A percentile compares a stretch with the other conserved stretches of the same genome.
These are phyloP conservation scores for Leucoptera coffeella DNA, from an alignment of 2,888 invertebrate genomes.

Conservation along the genomic window DNA sequence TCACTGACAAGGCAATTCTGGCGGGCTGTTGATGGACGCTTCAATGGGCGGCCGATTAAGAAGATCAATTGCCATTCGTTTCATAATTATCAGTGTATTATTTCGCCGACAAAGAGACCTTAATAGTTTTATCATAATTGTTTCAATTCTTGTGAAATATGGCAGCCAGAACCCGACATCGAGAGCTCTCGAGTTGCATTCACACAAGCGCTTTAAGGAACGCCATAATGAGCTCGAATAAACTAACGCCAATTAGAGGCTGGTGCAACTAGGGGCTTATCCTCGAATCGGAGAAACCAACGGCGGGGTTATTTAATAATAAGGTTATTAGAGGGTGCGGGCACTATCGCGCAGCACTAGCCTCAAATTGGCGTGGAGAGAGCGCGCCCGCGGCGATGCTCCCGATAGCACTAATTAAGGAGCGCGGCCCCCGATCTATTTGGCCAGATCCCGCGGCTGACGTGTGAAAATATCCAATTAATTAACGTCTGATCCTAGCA, in stretches of 20 bases:
- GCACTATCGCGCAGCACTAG: conserved; percentile 32
- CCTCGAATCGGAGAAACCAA: conserved; percentile 23
- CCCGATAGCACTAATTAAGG: conserved; percentile 49
- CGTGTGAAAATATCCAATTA: conserved; percentile 55
- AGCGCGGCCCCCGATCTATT: conserved; percentile 43
- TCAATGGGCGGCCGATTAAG: conserved; percentile 44
- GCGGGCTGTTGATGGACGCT: conserved; percentile 33
- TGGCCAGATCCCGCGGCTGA: conserved; percentile 46
- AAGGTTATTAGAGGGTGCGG: conserved; percentile 48
- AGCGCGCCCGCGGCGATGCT: conserved; percentile 39
- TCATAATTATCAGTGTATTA: conserved; percentile 44
- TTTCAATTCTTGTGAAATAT: conserved; percentile 32
- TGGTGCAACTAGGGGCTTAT: conserved; percentile 13
- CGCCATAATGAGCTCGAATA: background rate
- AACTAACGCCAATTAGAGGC: conserved; percentile 8
- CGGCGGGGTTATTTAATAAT: conserved; percentile 40
- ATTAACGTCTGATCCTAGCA: conserved; percentile 40
- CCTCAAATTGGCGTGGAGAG: conserved; percentile 48
- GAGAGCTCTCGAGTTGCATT: too few relatives aligned
- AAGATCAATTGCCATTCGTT: conserved; percentile 46
- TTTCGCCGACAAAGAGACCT: conserved; percentile 34
- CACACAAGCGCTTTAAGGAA: too few relatives aligned
- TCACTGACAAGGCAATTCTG: conserved; percentile 48
- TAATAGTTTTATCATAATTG: too few relatives aligned
- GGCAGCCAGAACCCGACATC: conserved; percentile 5